A percentile compares a stretch with the other conserved stretches of the same genome.
phyloP scores from a whole-genome alignment of 35 echinoderm and acorn worm genomes.

The Amphiura filiformis region DNA sequence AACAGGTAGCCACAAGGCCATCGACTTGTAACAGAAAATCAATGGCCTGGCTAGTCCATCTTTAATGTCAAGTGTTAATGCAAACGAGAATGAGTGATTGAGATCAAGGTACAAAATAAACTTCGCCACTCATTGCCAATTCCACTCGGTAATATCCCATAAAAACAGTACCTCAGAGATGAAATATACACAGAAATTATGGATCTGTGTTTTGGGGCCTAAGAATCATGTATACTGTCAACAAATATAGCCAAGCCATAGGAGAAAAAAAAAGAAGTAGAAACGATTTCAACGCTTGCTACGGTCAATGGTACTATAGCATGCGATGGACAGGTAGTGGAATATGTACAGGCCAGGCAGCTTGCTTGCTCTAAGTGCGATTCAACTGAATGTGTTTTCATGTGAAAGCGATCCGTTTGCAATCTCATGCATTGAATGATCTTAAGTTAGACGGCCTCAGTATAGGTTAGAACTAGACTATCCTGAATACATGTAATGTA shows the following conservation, averaged over 20 bases:
- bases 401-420: neutral
- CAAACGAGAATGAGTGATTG: neutral
- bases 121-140: neutral
- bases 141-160: neutral
- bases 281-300: neutral
- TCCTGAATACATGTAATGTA: neutral
- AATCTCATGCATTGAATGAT: neutral
- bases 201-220: constrained; percentile 9
- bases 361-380: too few species aligned
- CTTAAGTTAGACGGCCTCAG: neutral
- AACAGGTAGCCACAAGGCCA: neutral
- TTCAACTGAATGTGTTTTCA: neutral
- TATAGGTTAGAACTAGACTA: neutral
- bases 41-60: neutral
- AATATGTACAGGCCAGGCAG: neutral
- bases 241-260: neutral
- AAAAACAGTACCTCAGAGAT: neutral
- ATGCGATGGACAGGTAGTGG: neutral
- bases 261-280: neutral
- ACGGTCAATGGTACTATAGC: neutral
- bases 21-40: neutral
- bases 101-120: neutral
- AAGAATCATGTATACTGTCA: neutral
- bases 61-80: neutral
- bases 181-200: constrained; percentile 9